Percentiles rank a stretch among this genome's conserved stretches.
These are phyloP conservation scores for Coracias cyanogaster DNA, from an alignment of 2,797 vertebrate genomes.

Conservation along the genomic window DNA sequence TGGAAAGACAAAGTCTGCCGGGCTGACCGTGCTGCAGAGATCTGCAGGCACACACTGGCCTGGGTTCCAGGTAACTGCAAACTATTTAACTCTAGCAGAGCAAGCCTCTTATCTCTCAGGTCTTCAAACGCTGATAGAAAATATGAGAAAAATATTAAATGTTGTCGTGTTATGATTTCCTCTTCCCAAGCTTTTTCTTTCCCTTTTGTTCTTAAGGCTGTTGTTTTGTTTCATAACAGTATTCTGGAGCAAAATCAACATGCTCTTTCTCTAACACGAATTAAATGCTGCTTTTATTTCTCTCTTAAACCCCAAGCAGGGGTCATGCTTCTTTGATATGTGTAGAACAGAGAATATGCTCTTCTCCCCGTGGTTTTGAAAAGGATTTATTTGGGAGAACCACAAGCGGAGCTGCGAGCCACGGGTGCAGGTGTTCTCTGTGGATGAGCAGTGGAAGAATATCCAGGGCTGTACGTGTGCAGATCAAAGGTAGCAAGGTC, in stretches of 20 bases:
- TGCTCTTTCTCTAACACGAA: not conserved
- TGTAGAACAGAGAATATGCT: not conserved
- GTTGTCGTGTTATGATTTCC: not conserved
- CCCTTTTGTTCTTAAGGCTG: not conserved
- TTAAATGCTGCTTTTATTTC: not conserved
- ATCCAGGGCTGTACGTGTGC: not conserved
- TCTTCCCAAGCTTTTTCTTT: not conserved
- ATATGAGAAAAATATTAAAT: not conserved
- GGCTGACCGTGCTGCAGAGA: not conserved
- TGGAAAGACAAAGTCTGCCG: slow-evolving; percentile 5
- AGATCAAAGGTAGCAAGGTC: not conserved
- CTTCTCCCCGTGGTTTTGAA: not conserved
- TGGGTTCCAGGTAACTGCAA: not conserved
- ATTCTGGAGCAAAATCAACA: not conserved
- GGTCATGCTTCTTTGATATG: not conserved
- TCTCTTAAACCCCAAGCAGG: not conserved
- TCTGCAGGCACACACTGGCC: not conserved
- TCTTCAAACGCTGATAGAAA: not conserved
- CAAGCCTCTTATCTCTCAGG: not conserved
- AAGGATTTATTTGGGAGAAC: not conserved
- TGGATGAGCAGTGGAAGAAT: not conserved
- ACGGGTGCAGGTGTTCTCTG: not conserved
- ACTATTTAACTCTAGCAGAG: not conserved
- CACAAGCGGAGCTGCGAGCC: not conserved
- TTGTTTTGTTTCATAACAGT: slow-evolving; percentile 16